Conservation (phyloP, 2,888 invertebrate genomes). For the Erpobdella octoculata region DNA sequence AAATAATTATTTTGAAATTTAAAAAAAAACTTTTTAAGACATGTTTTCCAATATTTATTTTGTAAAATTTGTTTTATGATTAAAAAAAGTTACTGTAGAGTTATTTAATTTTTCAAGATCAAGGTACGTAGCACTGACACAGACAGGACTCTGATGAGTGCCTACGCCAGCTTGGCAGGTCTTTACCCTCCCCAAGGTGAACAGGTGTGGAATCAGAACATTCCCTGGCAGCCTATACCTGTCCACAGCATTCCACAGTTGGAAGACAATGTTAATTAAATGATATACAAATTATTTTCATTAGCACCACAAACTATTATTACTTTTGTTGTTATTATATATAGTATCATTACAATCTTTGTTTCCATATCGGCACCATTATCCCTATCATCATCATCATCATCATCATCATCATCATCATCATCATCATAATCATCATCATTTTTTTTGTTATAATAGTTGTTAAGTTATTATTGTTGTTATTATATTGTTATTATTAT, state of each 20-base stretch:
- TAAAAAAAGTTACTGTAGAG: no score
- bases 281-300: not conserved
- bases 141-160: constrained; percentile 64
- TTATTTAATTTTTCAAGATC: constrained; percentile 44
- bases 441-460: no score
- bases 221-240: constrained; percentile 50
- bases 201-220: constrained; percentile 60
- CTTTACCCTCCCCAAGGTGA: constrained; percentile 63
- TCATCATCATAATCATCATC: no score
- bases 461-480: no score
- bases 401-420: no score
- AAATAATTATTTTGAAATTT: not conserved
- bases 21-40: no score
- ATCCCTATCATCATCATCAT: no score
- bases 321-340: not conserved
- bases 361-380: no score
- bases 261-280: constrained; percentile 35
- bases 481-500: no score
- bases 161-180: constrained; percentile 71
- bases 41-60: no score
- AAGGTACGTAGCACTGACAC: constrained; percentile 48
- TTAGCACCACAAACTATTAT: not conserved
- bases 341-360: no score
- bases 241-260: constrained; percentile 45
- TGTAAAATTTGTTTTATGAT: no score